These are phyloP conservation scores for Dipodomys ordii DNA, from an alignment of 2,113 vertebrate species.

Conservation along the genomic window DNA sequence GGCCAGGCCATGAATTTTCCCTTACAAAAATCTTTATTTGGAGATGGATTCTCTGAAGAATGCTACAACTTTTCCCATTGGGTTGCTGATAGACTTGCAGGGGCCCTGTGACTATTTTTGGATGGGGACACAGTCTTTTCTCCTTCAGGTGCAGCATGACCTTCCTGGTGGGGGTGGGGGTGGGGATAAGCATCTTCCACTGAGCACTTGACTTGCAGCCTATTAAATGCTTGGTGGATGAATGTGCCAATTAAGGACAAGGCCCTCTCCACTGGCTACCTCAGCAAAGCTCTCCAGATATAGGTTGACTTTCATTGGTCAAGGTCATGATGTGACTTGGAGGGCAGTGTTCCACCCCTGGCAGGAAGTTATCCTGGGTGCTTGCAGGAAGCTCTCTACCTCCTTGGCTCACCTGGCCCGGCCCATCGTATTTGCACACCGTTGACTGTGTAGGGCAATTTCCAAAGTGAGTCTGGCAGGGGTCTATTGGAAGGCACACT, in stretches of 20 bases:
- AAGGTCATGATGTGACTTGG: background rate
- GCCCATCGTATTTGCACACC: slow-evolving; percentile 91
- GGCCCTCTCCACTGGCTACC: background rate
- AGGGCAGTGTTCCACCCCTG: background rate
- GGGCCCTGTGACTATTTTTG: background rate
- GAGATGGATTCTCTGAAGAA: background rate
- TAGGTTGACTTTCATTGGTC: background rate
- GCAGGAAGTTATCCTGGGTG: accelerated
- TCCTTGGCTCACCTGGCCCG: slow-evolving; percentile 90
- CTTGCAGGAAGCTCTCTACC: background rate
- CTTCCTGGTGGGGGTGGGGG: background rate
- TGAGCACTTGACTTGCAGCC: no score
- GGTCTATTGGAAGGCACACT: slow-evolving; percentile 91
- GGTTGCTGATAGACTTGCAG: background rate
- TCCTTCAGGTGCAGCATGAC: no score
- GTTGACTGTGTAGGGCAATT: slow-evolving; percentile 88
- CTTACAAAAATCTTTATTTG: background rate
- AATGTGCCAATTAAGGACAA: no score
- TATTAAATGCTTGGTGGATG: background rate
- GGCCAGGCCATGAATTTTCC: background rate
- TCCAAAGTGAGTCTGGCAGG: slow-evolving; percentile 89
- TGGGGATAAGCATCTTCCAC: background rate
- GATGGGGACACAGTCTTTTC: background rate
- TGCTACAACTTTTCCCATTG: background rate
- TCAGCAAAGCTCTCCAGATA: no score